phyloP scores from a whole-genome alignment of 2,888 invertebrate genomes.

The Fissipunctia ypsillon region DNA sequence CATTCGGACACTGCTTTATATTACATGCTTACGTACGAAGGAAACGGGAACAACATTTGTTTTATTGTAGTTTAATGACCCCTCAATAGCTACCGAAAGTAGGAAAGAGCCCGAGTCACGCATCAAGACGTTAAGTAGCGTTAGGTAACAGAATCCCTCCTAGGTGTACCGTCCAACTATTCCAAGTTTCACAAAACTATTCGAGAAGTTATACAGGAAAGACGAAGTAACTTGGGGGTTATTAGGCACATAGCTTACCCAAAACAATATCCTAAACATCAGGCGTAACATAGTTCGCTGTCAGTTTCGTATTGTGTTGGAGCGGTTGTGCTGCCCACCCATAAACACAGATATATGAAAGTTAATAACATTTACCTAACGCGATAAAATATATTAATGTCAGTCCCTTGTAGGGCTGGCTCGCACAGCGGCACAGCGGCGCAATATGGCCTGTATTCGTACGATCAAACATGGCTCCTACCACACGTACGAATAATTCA shows the following conservation, averaged over 20 bases:
- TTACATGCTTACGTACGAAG: conserved; percentile 15
- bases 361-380: conserved; percentile 79
- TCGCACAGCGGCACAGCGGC: conserved; percentile 52
- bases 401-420: conserved; percentile 71
- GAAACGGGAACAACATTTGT: conserved; percentile 45
- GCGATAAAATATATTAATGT: conserved; percentile 82
- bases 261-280: conserved; percentile 66
- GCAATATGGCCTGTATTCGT: conserved; percentile 66
- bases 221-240: conserved; percentile 48
- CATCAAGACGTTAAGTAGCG: conserved; percentile 51
- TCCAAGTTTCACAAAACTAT: conserved; percentile 54
- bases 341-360: conserved; percentile 79
- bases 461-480: conserved; percentile 59
- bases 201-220: conserved; percentile 51
- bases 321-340: conserved; percentile 60
- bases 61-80: conserved; percentile 33
- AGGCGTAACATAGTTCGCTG: conserved; percentile 54
- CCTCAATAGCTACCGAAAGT: conserved; percentile 20
- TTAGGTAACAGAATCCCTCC: conserved; percentile 42
- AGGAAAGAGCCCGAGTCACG: conserved; percentile 32
- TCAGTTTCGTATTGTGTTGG: conserved; percentile 59
- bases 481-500: conserved; percentile 65
- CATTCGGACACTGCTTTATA: conserved; percentile 24
- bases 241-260: conserved; percentile 61
- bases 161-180: conserved; percentile 52